Percentiles rank a stretch among this genome's conserved stretches.
phyloP scores from a whole-genome alignment of 2,113 vertebrate genomes.

The Ploceus nigricollis region DNA sequence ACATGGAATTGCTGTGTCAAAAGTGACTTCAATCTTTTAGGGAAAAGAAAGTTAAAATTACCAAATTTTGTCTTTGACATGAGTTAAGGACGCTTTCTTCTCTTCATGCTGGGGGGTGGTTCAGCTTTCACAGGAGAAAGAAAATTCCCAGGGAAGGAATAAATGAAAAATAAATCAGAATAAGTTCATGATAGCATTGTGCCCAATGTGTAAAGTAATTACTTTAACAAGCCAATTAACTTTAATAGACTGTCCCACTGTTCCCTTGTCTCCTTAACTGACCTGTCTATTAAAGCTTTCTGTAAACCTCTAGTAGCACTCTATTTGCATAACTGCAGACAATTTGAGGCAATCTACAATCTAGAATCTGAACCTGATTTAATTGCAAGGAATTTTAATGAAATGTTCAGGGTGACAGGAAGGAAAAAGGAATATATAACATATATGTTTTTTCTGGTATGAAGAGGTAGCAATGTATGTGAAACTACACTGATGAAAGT shows the following conservation, averaged over 20 bases:
- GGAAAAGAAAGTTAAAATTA: neutral
- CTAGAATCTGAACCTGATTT: neutral
- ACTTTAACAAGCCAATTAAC: conserved; percentile 39
- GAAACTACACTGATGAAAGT: neutral
- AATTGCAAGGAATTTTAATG: neutral
- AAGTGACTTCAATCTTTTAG: neutral
- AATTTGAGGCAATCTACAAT: neutral
- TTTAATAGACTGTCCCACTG: conserved; percentile 14
- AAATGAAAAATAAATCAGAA: conserved; percentile 10
- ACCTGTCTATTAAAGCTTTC: conserved; percentile 8
- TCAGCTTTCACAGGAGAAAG: neutral
- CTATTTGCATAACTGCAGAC: neutral
- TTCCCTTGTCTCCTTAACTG: conserved; percentile 18
- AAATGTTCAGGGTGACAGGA: neutral
- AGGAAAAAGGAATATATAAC: neutral
- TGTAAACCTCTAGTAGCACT: neutral
- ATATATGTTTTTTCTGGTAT: neutral
- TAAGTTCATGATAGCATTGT: conserved; percentile 22
- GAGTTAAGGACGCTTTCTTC: neutral
- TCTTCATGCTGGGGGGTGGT: neutral
- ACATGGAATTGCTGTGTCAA: neutral
- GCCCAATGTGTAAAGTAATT: conserved; percentile 29
- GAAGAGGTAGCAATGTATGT: neutral
- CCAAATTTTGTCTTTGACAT: neutral
- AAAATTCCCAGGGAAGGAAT: neutral